A percentile compares a stretch with the other conserved stretches of the same genome.
phyloP scores from a whole-genome alignment of 2,888 invertebrate genomes.

The Hypomecis atomaria region DNA sequence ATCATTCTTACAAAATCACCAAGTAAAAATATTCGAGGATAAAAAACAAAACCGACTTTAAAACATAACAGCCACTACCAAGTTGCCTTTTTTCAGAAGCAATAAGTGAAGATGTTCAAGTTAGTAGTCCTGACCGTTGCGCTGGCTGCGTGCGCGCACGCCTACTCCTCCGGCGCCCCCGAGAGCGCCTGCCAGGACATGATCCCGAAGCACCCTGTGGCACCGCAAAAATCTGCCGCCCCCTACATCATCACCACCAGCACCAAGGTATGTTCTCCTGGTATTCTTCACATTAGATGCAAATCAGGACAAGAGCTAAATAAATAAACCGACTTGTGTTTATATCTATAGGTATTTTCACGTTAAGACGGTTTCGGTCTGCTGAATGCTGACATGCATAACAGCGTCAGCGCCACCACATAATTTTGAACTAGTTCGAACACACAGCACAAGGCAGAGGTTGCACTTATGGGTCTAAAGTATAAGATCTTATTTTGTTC shows the following conservation, averaged over 20 bases:
- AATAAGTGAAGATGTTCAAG: conserved; percentile 56
- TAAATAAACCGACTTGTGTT: too few species aligned
- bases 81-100: conserved; percentile 18
- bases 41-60: not conserved
- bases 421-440: too few species aligned
- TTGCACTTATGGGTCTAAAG: too few species aligned
- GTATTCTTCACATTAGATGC: not conserved
- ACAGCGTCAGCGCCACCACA: too few species aligned
- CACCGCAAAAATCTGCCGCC: conserved; percentile 79
- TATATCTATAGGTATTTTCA: too few species aligned
- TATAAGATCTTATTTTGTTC: too few species aligned
- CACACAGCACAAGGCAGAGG: too few species aligned
- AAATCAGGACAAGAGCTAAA: too few species aligned
- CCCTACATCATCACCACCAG: conserved; percentile 85
- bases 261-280: conserved; percentile 63
- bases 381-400: too few species aligned
- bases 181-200: conserved; percentile 86
- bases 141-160: conserved; percentile 64
- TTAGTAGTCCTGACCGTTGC: conserved; percentile 57
- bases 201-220: conserved; percentile 87
- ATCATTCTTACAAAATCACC: too few species aligned
- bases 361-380: too few species aligned
- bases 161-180: conserved; percentile 87
- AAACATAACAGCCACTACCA: not conserved
- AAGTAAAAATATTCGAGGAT: too few species aligned